Evolutionary conservation across 2,113 vertebrate genomes (phyloP).

Genomic region (Hiodon alosoides): DNA sequence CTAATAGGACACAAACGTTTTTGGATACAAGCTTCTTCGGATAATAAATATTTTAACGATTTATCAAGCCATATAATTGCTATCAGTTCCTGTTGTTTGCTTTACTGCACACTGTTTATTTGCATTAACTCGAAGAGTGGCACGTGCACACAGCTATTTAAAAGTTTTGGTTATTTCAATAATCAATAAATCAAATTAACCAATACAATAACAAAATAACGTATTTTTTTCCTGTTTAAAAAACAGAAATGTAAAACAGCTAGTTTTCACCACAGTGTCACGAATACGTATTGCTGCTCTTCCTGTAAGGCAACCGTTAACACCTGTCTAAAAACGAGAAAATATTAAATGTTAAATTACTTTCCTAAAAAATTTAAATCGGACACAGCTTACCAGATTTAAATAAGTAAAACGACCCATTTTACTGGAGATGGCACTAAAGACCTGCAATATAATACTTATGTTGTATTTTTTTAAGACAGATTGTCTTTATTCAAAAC

Average conservation of each 20-base stretch:
- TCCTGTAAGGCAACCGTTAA: not conserved
- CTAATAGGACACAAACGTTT: not conserved
- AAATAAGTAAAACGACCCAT: not conserved
- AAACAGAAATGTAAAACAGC: conserved; percentile 4
- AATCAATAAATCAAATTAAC: not conserved
- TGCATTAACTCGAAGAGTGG: conserved; percentile 5
- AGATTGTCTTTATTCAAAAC: conserved; percentile 99
- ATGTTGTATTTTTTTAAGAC: conserved; percentile 69
- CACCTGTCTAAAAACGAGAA: not conserved
- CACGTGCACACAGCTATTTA: conserved; percentile 2
- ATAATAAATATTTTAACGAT: not conserved
- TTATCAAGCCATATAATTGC: conserved; percentile 3
- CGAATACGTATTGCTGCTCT: not conserved
- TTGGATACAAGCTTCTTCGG: not conserved
- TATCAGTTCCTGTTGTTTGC: not conserved
- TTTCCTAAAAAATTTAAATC: conserved; percentile 5
- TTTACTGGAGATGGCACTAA: not conserved
- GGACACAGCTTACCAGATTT: not conserved
- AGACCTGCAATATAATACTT: conserved; percentile 38
- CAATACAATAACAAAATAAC: not conserved
- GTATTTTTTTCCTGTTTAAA: too few species aligned
- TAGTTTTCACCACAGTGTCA: not conserved
- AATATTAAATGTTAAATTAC: not conserved
- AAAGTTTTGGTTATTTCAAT: conserved; percentile 6
- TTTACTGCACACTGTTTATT: conserved; percentile 13